Base-by-base conservation (phyloP, 2,797 vertebrate species). In the Loriculus beryllinus region DNA sequence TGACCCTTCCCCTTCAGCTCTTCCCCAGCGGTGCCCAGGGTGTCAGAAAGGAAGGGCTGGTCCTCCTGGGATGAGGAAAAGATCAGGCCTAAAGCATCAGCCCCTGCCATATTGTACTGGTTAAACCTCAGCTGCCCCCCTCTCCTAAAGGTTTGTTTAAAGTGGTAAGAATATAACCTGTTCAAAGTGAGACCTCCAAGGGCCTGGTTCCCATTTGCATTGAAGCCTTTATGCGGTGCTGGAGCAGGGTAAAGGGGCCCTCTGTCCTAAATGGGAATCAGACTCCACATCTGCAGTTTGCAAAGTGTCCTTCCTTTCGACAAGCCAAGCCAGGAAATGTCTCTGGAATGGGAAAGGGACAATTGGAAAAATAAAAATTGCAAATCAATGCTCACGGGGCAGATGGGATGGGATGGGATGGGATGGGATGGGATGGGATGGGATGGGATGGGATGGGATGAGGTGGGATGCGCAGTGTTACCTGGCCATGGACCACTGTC, bases 361-460 rank as follows among this genome's bases (percentile, higher is more conserved):
- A 67, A 21, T 31, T 26, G 1, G n/a, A 54, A 26, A 29, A 23
- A 40, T 48, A 20, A 35, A 39, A 15, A 2, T 19, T 16, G 2
- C 23, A 59, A 45, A 47, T 85, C 14, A 8, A 63, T 15, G 23
- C 42, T 72, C 7, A 37, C 45, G 11, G 75, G 22, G 15, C 0
- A 0, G 25, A 11, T 8, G 47, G 31, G 0, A 0, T 0, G 0
- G 43, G 0, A 0, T 0, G 0, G 48, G 26, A 28, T 49, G 26
- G 49, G 48, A 48, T 48, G 47, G 45, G 22, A 26, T 26, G 47
- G 12, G 47, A 25, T 48, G 47, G 47, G 23, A 26, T 48, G 47
- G 25, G 47, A 48, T 48, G 47, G 48, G 47, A 47, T 47, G 45
- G 45, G 22, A 26, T 26, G 47, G 7, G 47, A 15, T 48, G 48